Evolutionary conservation across 2,888 invertebrate species (phyloP).

Genomic region (Galerucella pusilla): DNA sequence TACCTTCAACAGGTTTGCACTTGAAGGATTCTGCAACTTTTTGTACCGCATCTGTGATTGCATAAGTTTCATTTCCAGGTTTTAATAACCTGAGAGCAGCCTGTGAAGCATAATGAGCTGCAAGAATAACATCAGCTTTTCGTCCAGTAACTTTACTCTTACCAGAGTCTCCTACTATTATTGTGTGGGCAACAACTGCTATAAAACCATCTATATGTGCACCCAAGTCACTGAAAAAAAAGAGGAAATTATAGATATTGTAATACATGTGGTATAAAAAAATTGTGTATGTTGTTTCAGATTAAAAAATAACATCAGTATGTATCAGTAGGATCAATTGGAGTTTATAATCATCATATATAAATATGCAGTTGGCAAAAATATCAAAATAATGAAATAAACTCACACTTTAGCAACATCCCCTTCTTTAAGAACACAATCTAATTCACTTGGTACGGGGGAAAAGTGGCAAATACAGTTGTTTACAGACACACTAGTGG

Average conservation of each 20-base stretch:
- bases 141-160: constrained; percentile 82
- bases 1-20: constrained; percentile 95
- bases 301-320: constrained; percentile 10
- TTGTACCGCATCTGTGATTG: constrained; percentile 91
- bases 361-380: neutral
- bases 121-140: constrained; percentile 90
- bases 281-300: constrained; percentile 14
- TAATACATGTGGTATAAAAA: neutral
- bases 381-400: constrained; percentile 2
- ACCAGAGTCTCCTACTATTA: constrained; percentile 83
- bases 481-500: constrained; percentile 98
- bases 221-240: constrained; percentile 85
- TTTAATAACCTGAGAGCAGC: constrained; percentile 93
- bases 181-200: constrained; percentile 96
- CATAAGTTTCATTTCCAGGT: constrained; percentile 89
- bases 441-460: constrained; percentile 92
- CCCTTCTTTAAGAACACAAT: constrained; percentile 85
- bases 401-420: constrained; percentile 98
- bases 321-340: constrained; percentile 28
- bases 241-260: no score
- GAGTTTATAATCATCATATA: constrained; percentile 20
- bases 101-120: constrained; percentile 95
- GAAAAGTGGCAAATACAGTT: constrained; percentile 99
- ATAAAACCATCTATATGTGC: constrained; percentile 99
- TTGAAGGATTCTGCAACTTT: constrained; percentile 93